A percentile compares a stretch with the other conserved stretches of the same genome.
phyloP scores from a whole-genome alignment of 2,797 vertebrate genomes.

The Sebastes kiyomatsui region DNA sequence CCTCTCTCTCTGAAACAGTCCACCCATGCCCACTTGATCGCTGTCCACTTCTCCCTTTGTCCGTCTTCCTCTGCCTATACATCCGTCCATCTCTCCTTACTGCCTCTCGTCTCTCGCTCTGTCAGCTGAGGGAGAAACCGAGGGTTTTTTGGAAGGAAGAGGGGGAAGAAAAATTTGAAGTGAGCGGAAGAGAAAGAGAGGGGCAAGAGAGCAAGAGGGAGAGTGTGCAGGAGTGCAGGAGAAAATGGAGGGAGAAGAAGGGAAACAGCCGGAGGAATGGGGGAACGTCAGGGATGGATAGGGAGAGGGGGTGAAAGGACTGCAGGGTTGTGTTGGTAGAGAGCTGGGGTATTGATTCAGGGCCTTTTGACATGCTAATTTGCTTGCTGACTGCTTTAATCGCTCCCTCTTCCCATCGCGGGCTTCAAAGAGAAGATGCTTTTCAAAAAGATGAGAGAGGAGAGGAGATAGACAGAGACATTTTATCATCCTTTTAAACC shows the following conservation, averaged over 20 bases:
- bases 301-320: constrained; percentile 56
- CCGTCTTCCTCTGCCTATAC: constrained; percentile 69
- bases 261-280: constrained; percentile 65
- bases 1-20: constrained; percentile 69
- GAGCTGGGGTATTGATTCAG: constrained; percentile 85
- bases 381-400: constrained; percentile 84
- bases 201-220: constrained; percentile 58
- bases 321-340: constrained; percentile 72
- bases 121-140: constrained; percentile 25
- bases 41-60: constrained; percentile 58
- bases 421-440: constrained; percentile 88
- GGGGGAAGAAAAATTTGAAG: constrained; percentile 22
- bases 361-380: constrained; percentile 90
- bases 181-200: constrained; percentile 36
- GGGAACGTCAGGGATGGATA: constrained; percentile 37
- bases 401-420: constrained; percentile 78
- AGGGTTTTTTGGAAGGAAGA: neutral
- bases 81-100: constrained; percentile 68
- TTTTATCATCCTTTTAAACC: constrained; percentile 23
- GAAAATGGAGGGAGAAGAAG: constrained; percentile 66
- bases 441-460: constrained; percentile 81
- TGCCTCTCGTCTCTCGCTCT: constrained; percentile 31
- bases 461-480: constrained; percentile 38
- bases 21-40: constrained; percentile 68
- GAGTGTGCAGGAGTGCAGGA: constrained; percentile 54